Conservation (phyloP, 2,888 invertebrate species). For the Cepaea hortensis region DNA sequence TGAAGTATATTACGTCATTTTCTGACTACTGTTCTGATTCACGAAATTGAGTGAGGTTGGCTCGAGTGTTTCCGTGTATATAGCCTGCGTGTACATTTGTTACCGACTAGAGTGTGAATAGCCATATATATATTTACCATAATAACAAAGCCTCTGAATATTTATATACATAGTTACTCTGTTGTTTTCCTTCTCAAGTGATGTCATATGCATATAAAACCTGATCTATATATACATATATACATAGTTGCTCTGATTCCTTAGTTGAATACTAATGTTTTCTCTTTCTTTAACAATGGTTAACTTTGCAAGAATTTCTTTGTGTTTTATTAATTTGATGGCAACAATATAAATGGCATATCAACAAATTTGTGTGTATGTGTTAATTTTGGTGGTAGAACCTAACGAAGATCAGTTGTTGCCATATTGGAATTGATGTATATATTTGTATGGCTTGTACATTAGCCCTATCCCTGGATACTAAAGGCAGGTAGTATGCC, state of each 20-base stretch:
- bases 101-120: slow-evolving; percentile 15
- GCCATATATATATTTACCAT: slow-evolving; percentile 38
- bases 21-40: too few relatives aligned
- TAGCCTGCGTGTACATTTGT: background rate
- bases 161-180: slow-evolving; percentile 41
- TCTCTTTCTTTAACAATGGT: slow-evolving; percentile 15
- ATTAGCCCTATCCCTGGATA: background rate
- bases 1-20: too few relatives aligned
- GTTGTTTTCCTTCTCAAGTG: slow-evolving; percentile 30
- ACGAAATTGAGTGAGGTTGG: too few relatives aligned
- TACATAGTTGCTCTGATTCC: slow-evolving; percentile 30
- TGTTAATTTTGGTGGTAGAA: background rate
- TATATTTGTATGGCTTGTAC: slow-evolving; percentile 20
- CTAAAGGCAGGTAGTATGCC: too few relatives aligned
- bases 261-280: slow-evolving; percentile 27
- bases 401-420: slow-evolving; percentile 13
- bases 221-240: slow-evolving; percentile 31
- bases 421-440: slow-evolving; percentile 29
- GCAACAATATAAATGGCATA: slow-evolving; percentile 26
- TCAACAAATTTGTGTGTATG: slow-evolving; percentile 6
- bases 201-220: slow-evolving; percentile 40
- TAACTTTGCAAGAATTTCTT: background rate
- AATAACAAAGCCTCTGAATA: slow-evolving; percentile 38
- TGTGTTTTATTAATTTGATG: slow-evolving; percentile 1
- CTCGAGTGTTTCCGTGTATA: background rate